Base-by-base conservation (phyloP, 2,888 invertebrate species). In the Agriopis leucophaearia region DNA sequence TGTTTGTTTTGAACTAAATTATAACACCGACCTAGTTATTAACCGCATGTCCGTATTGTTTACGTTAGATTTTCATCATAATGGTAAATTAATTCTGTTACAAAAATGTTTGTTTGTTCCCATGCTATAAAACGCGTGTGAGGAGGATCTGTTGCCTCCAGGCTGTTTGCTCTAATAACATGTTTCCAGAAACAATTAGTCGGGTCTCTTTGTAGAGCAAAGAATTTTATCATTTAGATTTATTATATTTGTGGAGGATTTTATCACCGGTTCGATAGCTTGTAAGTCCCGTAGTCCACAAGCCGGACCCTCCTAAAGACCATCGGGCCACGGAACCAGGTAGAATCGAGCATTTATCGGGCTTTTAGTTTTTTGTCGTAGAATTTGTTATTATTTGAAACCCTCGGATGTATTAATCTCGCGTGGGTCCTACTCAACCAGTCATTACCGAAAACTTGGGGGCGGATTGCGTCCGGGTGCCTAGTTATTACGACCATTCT, bases 371-470 rank as follows among this genome's bases (percentile, higher is more conserved):
- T 93, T 93, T 93, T 93, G 90, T 91, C 85, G 83, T 80, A 78
- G 77, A 87, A 84, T 89, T 91, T 90, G 89, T 92, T 92, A 88
- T 91, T 88, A 88, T 90, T 89, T 76, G 86, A 85, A 89, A 88
- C 90, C 90, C 86, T 89, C 82, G 86, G 88, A 94, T 91, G 88
- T 91, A 92, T 94, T 94, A 94, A 94, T 94, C 92, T 92, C 88
- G 86, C 78, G 89, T 88, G 89, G 87, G 88, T 87, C 88, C 82
- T 80, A 58, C 67, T 81, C 89, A 92, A 88, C 92, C 91, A 83
- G 88, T 92, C 88, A 94, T 94, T 94, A 94, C 84, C 83, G 77
- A 85, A 92, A 94, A 93, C 89, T 91, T 88, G 80, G 89, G 93
- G 93, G 94, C 94, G 94, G 92, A 87, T 84, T 88, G 85, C 87